Base-by-base conservation (phyloP, 1,140 invertebrate genomes). In the Mesaphorura yosii region DNA sequence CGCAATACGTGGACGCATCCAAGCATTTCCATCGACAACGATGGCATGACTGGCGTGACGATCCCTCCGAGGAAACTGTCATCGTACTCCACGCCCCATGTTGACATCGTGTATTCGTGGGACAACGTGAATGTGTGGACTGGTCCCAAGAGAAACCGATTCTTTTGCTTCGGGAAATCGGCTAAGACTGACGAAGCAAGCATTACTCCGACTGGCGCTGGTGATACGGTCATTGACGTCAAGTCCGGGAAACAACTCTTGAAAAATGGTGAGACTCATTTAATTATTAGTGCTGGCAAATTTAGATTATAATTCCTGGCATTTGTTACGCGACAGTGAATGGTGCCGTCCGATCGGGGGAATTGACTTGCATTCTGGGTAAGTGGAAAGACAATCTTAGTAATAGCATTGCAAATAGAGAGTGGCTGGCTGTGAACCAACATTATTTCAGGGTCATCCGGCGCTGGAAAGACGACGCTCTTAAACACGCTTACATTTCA, bases 381-480 rank as follows among this genome's bases (percentile, higher is more conserved):
- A 84, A 89, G 2, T 51, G 42, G n/a, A n/a, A n/a, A n/a, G n/a
- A n/a, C n/a, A n/a, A n/a, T n/a, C n/a, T n/a, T n/a, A n/a, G n/a
- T n/a, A n/a, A n/a, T n/a, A n/a, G n/a, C n/a, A n/a, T n/a, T n/a
- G n/a, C n/a, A n/a, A n/a, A n/a, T n/a, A n/a, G n/a, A n/a, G n/a
- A n/a, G n/a, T n/a, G n/a, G n/a, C n/a, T n/a, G n/a, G n/a, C n/a
- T n/a, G n/a, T n/a, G n/a, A n/a, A n/a, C n/a, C n/a, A n/a, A n/a
- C n/a, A n/a, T n/a, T n/a, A n/a, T n/a, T n/a, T n/a, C n/a, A n/a
- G n/a, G n/a, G n/a, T n/a, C n/a, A n/a, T n/a, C n/a, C 41, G 92
- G 92, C 1, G 87, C 93, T 1, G 93, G 93, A 4, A 98, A 98
- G 73, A 94, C 92, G 0, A 96, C 92, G 0, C 76, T 97, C 1